Evolutionary conservation across 2,888 invertebrate species (phyloP), one percentile per base, ranked within the genome.

Genomic region (Drosophila prolongata): DNA sequence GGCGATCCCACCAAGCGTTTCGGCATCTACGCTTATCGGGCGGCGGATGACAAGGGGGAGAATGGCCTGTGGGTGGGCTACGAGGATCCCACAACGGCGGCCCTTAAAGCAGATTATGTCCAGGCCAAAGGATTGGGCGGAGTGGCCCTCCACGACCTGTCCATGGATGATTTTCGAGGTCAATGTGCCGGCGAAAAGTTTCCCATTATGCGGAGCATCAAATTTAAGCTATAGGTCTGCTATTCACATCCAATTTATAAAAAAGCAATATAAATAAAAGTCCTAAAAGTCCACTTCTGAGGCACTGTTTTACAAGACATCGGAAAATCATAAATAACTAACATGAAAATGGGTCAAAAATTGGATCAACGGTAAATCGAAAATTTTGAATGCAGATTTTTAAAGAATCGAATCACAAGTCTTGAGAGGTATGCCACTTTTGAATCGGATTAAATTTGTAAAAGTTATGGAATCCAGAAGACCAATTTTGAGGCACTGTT

Each of bases 41-140:
- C 95, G 0, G 95, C 96, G 40, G 94, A 94, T 62, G 94, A 94
- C 46, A 94, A 94, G 49, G 94, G 93, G 44, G 94, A 94, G 0
- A 93, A 94, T 11, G 97, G 97, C 4, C 90, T 96, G 6, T 97
- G 97, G 97, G 95, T 96, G 8, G 95, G 95, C 57, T 97, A 95
- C 89, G 97, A 97, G 88, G 97, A 97, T 87, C 95, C 96, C 0
- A 95, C 96, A 76, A 95, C 96, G 0, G 96, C 95, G 43, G 96
- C 95, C 24, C 95, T 95, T 81, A 97, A 97, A 90, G 96, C 96
- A 0, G 92, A 93, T 3, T 97, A 95, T 87, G 95, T 93, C 30
- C 93, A 95, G 82, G 94, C 95, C 0, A 96, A 95, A 91, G 95
- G 95, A 37, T 93, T 97, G 13, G 97, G 96, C 6, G 97, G 97